Conservation (phyloP, 2,113 vertebrate genomes). For the Tachycineta bicolor region DNA sequence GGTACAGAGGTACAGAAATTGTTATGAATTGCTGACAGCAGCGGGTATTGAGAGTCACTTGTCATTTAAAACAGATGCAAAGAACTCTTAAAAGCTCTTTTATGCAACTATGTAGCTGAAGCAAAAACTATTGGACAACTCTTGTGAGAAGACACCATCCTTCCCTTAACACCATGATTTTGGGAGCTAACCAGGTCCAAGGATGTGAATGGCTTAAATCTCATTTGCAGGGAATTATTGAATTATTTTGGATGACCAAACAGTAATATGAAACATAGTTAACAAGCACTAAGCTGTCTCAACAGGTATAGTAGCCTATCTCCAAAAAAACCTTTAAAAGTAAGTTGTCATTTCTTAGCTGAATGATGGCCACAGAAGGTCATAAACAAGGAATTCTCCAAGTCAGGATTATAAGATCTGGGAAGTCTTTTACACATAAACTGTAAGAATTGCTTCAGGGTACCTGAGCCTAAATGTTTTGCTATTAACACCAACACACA, state of each 20-base stretch:
- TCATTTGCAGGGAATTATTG: neutral
- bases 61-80: neutral
- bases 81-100: neutral
- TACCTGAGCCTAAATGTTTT: neutral
- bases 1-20: neutral
- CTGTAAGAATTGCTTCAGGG: neutral
- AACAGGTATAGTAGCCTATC: neutral
- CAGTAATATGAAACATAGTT: neutral
- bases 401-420: neutral
- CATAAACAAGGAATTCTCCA: neutral
- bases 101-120: neutral
- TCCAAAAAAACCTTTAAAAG: neutral
- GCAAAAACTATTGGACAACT: neutral
- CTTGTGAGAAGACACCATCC: neutral
- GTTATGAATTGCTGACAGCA: neutral
- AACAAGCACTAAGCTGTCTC: neutral
- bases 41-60: slow-evolving; percentile 18
- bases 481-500: neutral
- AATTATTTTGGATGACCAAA: neutral
- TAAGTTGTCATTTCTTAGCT: neutral
- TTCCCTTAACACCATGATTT: neutral
- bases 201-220: neutral
- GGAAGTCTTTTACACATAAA: neutral
- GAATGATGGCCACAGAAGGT: neutral
- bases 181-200: neutral